Base-by-base conservation (phyloP, 1,140 invertebrate species). In the Semibalanus balanoides region DNA sequence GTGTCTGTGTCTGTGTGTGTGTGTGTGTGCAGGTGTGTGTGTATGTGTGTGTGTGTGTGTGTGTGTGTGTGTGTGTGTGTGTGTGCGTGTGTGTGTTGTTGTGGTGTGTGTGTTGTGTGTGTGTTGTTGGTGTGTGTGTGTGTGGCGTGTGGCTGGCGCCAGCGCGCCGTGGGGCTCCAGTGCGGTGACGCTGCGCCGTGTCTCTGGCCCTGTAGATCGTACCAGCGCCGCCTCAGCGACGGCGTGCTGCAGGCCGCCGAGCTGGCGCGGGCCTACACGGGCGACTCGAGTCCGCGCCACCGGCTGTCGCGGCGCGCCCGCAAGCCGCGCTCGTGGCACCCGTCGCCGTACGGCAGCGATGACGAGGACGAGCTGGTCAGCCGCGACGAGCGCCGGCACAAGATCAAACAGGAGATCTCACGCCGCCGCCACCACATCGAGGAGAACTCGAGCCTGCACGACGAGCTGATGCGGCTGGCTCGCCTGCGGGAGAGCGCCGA, bases 391-490 rank as follows among this genome's bases (percentile, higher is more conserved):
- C 88, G 88, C 80, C 88, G 88, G 78, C 85, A 86, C 25, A 85
- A 87, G 78, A 86, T 90, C 73, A 88, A 89, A 81, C 87, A 87
- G 22, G 89, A 90, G 82, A 90, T 90, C 76, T 87, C 88, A 7
- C 83, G 88, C 43, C 81, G 89, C 5, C 84, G 88, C 74, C 85
- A 86, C 76, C 87, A 89, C 80, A 86, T 90, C n/a, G 88, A 89
- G 80, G 87, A 89, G 78, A 87, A 87, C 74, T 85, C 86, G 11
- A 82, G 86, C 31, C 81, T 89, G 9, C 87, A 89, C 79, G 85
- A 87, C 72, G 87, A 89, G 79, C 82, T 89, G 14, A 80, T 87
- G 31, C 83, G 86, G 64, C 83, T 89, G 31, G 87, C 87, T 0
- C 79, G 84, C 74, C 77, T 85, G 43, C 81, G 83, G 69, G 86